These are phyloP conservation scores for Lysandra coridon DNA, from an alignment of 2,888 invertebrate genomes.

Conservation along the genomic window DNA sequence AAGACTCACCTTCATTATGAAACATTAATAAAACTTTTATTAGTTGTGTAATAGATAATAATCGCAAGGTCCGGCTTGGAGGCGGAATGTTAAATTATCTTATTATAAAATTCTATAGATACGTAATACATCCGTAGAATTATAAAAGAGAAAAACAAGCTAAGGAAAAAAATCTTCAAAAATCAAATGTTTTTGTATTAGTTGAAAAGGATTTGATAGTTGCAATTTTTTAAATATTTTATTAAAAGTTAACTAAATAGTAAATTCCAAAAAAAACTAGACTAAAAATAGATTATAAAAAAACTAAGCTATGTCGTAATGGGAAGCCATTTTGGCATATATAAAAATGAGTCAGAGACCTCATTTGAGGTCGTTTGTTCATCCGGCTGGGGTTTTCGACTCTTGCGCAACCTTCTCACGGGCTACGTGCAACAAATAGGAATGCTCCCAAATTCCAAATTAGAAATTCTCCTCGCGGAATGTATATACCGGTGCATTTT, in stretches of 20 bases:
- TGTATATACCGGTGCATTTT: background rate
- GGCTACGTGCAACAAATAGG: conserved; percentile 37
- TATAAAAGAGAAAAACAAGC: conserved; percentile 1
- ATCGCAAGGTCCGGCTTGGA: conserved; percentile 22
- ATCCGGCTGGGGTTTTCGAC: conserved; percentile 53
- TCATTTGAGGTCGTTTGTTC: conserved; percentile 58
- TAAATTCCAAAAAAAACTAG: background rate
- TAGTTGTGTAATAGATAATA: conserved; percentile 17
- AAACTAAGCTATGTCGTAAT: conserved; percentile 27
- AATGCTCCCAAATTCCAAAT: conserved; percentile 35
- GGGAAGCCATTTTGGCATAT: conserved; percentile 29
- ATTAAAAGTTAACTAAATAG: no score
- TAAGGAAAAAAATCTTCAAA: background rate
- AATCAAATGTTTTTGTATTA: background rate
- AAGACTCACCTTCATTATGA: conserved; percentile 2
- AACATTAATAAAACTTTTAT: conserved; percentile 7
- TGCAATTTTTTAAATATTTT: background rate
- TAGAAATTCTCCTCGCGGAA: conserved; percentile 30
- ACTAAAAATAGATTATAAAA: background rate
- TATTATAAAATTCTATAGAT: conserved; percentile 25
- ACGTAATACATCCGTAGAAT: background rate
- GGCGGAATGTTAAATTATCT: conserved; percentile 9
- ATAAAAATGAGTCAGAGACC: conserved; percentile 61
- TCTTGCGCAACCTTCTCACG: conserved; percentile 46
- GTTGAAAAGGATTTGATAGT: background rate